Percentiles rank a stretch among this genome's conserved stretches.
Evolutionary conservation across 2,113 vertebrate species (phyloP).

Genomic region (Ascaphus truei): DNA sequence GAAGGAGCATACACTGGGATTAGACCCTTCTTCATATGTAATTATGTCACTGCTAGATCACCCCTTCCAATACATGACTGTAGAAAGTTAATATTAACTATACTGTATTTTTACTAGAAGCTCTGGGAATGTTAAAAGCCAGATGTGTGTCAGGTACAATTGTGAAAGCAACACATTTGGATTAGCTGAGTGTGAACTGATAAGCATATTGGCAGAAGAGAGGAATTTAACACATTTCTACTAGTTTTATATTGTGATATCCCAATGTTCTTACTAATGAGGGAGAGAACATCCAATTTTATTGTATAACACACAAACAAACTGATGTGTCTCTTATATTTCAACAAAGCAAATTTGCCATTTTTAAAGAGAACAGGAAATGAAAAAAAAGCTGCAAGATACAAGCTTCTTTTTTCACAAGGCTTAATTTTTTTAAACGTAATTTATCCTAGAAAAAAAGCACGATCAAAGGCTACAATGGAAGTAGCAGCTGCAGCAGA

Average conservation of each 20-base stretch:
- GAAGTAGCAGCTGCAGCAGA: background rate
- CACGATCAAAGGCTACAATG: background rate
- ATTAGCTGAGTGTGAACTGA: background rate
- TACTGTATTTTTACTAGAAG: constrained; percentile 7
- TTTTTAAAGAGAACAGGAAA: background rate
- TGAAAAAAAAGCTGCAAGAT: background rate
- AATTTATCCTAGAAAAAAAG: background rate
- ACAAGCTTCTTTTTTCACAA: background rate
- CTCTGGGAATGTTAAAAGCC: background rate
- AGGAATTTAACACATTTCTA: background rate
- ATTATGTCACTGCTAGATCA: too few species aligned
- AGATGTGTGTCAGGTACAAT: background rate
- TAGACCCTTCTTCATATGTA: too few species aligned
- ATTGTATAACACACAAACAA: background rate
- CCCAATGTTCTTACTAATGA: background rate
- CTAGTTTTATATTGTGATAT: background rate
- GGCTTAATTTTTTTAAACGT: background rate
- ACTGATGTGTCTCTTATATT: background rate
- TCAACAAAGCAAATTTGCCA: background rate
- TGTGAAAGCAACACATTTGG: background rate
- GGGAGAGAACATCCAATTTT: background rate
- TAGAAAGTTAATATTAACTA: too few species aligned
- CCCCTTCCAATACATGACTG: too few species aligned
- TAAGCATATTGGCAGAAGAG: background rate
- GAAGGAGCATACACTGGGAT: too few species aligned